A percentile compares a stretch with the other conserved stretches of the same genome.
Conservation (phyloP, 2,797 vertebrate genomes). For the Trachurus trachurus region DNA sequence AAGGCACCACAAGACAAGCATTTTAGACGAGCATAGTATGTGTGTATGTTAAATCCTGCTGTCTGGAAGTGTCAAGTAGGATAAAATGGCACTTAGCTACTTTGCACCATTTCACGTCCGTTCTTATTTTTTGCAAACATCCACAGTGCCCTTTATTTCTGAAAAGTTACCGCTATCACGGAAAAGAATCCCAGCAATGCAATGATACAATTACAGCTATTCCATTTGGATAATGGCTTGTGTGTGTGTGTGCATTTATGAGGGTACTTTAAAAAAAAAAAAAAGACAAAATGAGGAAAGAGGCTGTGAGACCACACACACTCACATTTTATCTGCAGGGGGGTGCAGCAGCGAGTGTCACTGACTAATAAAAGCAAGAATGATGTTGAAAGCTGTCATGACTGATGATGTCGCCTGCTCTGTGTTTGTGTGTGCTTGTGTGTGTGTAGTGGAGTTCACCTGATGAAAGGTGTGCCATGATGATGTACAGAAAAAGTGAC, state of each 20-base stretch:
- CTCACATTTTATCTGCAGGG: constrained; percentile 5
- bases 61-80: background rate
- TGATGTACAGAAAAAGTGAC: background rate
- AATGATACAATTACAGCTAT: constrained; percentile 30
- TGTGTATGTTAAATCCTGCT: background rate
- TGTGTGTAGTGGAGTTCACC: background rate
- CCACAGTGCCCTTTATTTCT: constrained; percentile 6
- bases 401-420: constrained; percentile 19
- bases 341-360: background rate
- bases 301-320: constrained; percentile 1
- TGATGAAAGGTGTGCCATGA: background rate
- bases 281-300: constrained; percentile 4
- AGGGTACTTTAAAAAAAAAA: background rate
- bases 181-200: constrained; percentile 19
- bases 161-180: constrained; percentile 24
- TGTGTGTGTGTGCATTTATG: constrained; percentile 4
- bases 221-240: constrained; percentile 41
- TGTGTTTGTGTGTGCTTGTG: constrained; percentile 5
- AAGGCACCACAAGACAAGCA: background rate
- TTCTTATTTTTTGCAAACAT: background rate
- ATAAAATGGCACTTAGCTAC: background rate
- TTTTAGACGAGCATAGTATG: background rate
- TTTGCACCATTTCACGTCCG: background rate
- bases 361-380: constrained; percentile 19
- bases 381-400: constrained; percentile 19